Evolutionary conservation across 2,888 invertebrate species (phyloP).

Genomic region (Dasypolia templi): DNA sequence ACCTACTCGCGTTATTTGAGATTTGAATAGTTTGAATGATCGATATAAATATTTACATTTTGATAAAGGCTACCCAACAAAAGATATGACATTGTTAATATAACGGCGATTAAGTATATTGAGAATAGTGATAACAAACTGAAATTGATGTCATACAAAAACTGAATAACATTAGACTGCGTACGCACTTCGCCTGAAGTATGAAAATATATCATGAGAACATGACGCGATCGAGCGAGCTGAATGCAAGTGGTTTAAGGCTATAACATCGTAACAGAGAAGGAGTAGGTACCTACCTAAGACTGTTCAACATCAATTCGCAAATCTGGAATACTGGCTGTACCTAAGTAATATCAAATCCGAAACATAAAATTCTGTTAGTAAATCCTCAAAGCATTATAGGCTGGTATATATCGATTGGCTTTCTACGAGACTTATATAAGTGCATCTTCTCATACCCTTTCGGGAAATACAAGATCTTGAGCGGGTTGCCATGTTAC

Average conservation of each 20-base stretch:
- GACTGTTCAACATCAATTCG: not conserved
- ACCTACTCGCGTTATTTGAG: not conserved
- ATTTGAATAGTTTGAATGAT: slow-evolving; percentile 1
- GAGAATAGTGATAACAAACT: not conserved
- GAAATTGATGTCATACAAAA: not conserved
- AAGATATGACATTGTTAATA: slow-evolving; percentile 5
- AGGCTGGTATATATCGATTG: slow-evolving; percentile 1
- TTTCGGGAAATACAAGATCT: slow-evolving; percentile 19
- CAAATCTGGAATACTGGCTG: not conserved
- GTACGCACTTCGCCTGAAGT: not conserved
- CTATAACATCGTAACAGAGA: not conserved
- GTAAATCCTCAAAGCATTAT: slow-evolving; percentile 1
- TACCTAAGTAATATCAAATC: not conserved
- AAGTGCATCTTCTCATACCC: slow-evolving; percentile 5
- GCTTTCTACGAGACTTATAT: slow-evolving; percentile 8
- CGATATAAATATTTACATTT: slow-evolving; percentile 13
- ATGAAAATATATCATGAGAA: slow-evolving; percentile 15
- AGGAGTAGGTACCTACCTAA: not conserved
- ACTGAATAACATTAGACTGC: not conserved
- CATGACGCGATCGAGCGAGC: not conserved
- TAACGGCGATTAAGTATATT: not conserved
- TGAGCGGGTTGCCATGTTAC: not conserved
- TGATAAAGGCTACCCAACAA: slow-evolving; percentile 1
- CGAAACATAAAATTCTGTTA: not conserved
- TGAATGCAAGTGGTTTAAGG: slow-evolving; percentile 3